phyloP scores from a whole-genome alignment of 2,113 vertebrate genomes.

The Vanacampus margaritifer region DNA sequence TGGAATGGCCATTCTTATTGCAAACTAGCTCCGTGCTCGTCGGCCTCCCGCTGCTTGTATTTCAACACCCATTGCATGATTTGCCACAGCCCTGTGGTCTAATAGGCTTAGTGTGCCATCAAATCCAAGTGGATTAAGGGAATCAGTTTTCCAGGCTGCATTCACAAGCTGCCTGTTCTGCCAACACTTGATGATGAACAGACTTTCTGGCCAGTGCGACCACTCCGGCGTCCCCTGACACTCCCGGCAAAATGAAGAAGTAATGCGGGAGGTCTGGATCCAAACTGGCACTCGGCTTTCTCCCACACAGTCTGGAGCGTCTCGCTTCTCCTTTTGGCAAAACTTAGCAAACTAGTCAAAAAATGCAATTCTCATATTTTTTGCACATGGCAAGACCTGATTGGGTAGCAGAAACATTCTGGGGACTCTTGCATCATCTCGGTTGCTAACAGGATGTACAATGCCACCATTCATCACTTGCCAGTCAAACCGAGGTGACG shows the following conservation, averaged over 20 bases:
- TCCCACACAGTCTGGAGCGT: slow-evolving; percentile 4
- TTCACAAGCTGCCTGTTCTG: slow-evolving; percentile 40
- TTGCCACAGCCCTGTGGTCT: slow-evolving; percentile 48
- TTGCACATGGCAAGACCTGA: background rate
- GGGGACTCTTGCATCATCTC: background rate
- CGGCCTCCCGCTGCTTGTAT: slow-evolving; percentile 36
- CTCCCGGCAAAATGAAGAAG: slow-evolving; percentile 77
- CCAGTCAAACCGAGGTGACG: background rate
- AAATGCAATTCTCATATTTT: background rate
- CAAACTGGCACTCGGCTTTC: slow-evolving; percentile 10
- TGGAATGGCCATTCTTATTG: background rate
- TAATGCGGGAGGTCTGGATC: slow-evolving; percentile 35
- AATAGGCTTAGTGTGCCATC: slow-evolving; percentile 52
- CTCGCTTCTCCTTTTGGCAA: background rate
- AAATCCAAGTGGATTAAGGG: slow-evolving; percentile 64
- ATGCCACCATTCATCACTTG: background rate
- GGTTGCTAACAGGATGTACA: background rate
- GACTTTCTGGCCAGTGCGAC: slow-evolving; percentile 17
- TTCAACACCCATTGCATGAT: slow-evolving; percentile 42
- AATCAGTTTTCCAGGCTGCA: slow-evolving; percentile 51
- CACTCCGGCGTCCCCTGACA: slow-evolving; percentile 20
- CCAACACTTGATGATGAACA: slow-evolving; percentile 35
- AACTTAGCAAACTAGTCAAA: background rate
- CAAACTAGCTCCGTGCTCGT: slow-evolving; percentile 20
- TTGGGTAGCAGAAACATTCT: background rate